These are phyloP conservation scores for Urocyon cinereoargenteus DNA, from an alignment of 2,797 vertebrate genomes.

Conservation along the genomic window DNA sequence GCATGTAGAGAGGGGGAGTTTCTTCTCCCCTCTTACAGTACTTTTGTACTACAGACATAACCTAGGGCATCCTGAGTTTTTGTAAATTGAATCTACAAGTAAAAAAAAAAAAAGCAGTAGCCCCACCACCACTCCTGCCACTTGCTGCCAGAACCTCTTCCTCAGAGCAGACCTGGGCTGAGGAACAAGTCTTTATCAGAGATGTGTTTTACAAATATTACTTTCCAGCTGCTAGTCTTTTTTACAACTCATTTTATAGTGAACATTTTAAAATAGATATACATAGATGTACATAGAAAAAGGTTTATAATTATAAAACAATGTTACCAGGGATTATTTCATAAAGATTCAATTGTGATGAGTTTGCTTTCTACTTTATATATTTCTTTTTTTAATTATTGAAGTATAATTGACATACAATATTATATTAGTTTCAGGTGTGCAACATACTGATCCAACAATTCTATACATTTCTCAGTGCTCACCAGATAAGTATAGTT, in stretches of 20 bases:
- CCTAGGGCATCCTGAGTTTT: background rate
- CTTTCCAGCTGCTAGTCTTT: constrained; percentile 1
- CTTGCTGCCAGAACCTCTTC: constrained; percentile 18
- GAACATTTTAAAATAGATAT: background rate
- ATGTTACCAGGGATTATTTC: background rate
- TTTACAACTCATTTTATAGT: background rate
- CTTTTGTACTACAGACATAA: background rate
- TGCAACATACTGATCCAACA: background rate
- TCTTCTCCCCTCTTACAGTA: background rate
- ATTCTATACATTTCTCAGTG: background rate
- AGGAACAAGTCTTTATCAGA: constrained; percentile 6
- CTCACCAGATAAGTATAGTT: background rate
- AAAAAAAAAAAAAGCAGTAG: background rate
- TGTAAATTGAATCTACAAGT: constrained; percentile 30
- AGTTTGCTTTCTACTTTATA: background rate
- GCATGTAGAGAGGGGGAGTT: fast-evolving
- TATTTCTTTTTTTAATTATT: background rate
- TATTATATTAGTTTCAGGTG: background rate
- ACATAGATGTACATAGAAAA: background rate
- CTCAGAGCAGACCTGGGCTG: background rate
- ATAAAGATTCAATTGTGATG: background rate
- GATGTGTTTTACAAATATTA: constrained; percentile 11
- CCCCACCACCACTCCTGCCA: background rate
- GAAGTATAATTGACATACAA: background rate
- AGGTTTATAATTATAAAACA: background rate